Evolutionary conservation across 2,888 invertebrate species (phyloP), one percentile per base, ranked within the genome.

Genomic region (Erebia epiphron): DNA sequence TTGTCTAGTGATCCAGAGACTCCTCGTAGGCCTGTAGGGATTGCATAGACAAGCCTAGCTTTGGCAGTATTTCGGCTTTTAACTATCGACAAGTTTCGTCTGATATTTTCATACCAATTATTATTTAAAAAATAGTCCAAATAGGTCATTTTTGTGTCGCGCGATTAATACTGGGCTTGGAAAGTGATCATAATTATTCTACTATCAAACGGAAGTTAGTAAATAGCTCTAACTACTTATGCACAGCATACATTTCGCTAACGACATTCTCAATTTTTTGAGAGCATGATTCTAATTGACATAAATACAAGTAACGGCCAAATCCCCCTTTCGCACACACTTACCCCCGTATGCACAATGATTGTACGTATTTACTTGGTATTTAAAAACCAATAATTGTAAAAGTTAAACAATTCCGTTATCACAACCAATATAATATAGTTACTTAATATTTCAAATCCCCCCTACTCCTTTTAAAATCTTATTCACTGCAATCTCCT

Each of bases 281-380:
- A 49, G 62, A 21, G 16, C 35, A 60, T 35, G 26, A 3, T 41
- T 16, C 14, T 46, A 62, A 62, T 62, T 62, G 62, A 62, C 62
- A 49, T 61, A 18, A 35, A 62, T 52, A 60, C 11, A 62, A 62
- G 46, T 49, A 18, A 49, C 46, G 7, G 11, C 11, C 21, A 14
- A 62, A 21, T 21, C 21, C 8, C 62, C 62, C 21, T 49, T 49
- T 62, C 62, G 49, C 62, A 62, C 49, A 58, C 35, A 35, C 35
- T 35, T 35, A 35, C 35, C 35, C 35, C 35, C 35, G 35, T 35
- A 35, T 35, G 0, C 35, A 35, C 9, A 35, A 35, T 35, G 14
- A 21, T 26, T 56, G 4, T 35, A 35, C 35, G 35, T 35, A 35
- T 35, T 35, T 7, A 35, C 35, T 1, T n/a, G n/a, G n/a, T n/a